Evolutionary conservation across 92 coral and sea anemone genomes (phyloP), one percentile per base, ranked within the genome.

Genomic region (Phenganax subtilis): DNA sequence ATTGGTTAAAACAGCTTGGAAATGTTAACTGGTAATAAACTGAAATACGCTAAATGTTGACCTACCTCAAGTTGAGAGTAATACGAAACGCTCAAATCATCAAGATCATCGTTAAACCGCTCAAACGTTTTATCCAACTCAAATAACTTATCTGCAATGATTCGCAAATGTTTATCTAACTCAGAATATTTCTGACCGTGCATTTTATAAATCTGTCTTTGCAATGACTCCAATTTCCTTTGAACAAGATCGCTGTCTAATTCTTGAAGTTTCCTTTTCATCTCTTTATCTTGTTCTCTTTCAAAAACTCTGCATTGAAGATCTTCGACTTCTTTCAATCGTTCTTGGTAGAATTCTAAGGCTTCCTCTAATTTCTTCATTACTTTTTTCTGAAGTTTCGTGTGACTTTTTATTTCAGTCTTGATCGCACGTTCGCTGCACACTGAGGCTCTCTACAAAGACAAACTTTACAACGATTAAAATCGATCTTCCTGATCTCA

Each of bases 321-420:
- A 9, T 44, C 27, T 0, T 76, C 54, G 8, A 76, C 54, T 76
- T 57, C 56, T 15, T 15, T 58, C 11, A 76, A 29, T 54, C 66
- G 53, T 58, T 60, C 54, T 20, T 76, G 55, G 31, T 58, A 76
- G 16, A 76, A 76, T 8, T 58, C n/a, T 55, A 31, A 29, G 11
- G 53, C 54, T 0, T 64, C 28, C 11, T 57, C 30, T n/a, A 76
- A 55, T 31, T 6, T 25, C 52, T 47, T 61, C 52, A 76, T 27
- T 31, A 54, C 81, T 29, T 30, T 25, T 55, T 57, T 76, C 56
- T 76, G 70, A 57, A 76, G 59, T 57, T 76, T 76, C 20, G 6
- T 12, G 44, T 76, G 69, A 44, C 70, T 52, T 76, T 76, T 64
- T n/a, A 25, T 76, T 57, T 76, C 70, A 2, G 61, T 2, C 81